Conservation (phyloP, 2,113 vertebrate genomes). For the Neolamprologus caudopunctatus region DNA sequence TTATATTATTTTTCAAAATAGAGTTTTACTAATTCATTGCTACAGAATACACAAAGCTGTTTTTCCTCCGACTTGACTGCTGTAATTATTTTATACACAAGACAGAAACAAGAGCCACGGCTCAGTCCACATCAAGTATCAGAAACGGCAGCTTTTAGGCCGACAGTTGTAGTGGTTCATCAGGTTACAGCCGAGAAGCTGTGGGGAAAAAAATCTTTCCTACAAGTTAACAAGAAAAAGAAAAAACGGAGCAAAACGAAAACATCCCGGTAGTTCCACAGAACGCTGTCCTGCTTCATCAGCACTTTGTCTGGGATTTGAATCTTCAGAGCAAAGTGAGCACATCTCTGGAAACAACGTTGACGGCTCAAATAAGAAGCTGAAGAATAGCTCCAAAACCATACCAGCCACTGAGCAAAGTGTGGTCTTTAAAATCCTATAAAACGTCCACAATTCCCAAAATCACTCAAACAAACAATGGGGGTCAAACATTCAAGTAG, state of each 20-base stretch:
- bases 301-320: neutral
- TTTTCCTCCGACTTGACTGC: slow-evolving; percentile 4
- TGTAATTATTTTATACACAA: slow-evolving; percentile 15
- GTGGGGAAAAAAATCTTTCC: neutral
- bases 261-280: neutral
- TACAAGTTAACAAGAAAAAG: neutral
- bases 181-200: neutral
- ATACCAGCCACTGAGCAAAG: neutral
- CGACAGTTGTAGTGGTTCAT: neutral
- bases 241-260: neutral
- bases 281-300: neutral
- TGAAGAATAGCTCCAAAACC: neutral
- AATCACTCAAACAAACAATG: neutral
- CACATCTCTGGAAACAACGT: neutral
- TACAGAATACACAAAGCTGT: slow-evolving; percentile 43
- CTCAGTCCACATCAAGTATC: neutral
- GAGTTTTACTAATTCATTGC: slow-evolving; percentile 46
- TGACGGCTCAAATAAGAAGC: neutral
- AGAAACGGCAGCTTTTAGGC: neutral
- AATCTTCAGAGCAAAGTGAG: neutral
- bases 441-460: neutral
- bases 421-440: neutral
- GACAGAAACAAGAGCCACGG: neutral
- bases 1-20: slow-evolving; percentile 56
- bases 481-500: neutral